Evolutionary conservation across 1,140 invertebrate species (phyloP), one percentile per base, ranked within the genome.

Genomic region (Charaxes varanes): DNA sequence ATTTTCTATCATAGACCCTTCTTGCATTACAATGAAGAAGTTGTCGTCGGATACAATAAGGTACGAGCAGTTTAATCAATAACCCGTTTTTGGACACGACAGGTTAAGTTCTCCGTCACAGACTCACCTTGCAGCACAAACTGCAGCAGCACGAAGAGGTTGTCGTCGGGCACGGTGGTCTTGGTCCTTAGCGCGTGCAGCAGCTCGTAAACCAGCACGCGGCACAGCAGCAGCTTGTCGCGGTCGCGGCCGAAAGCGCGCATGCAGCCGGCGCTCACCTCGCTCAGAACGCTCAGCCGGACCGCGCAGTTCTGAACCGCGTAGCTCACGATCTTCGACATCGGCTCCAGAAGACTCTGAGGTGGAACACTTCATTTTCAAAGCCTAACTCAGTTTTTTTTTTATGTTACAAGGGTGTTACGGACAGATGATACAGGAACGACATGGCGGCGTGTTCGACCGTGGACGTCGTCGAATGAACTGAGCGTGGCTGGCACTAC

Each of bases 171-270:
- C 52, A 99, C 91, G 6, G 91, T 91, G 3, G 90, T 92, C 85
- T 99, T 99, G 66, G 98, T 98, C 76, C 98, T 97, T 15, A 99
- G 87, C 0, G 95, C 96, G 71, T 98, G 96, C 14, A 99, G 90
- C 33, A 99, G 86, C 84, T 99, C 97, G 73, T 92, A 96, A 7
- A 98, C 93, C 16, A 97, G 90, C 45, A 94, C 93, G 31, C 97
- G 86, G 10, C 95, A 95, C 15, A 99, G 85, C 30, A 94, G 89
- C 53, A 96, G 86, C 80, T 97, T 98, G 80, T 99, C 98, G 31
- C 97, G 86, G 76, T 99, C 98, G 56, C 92, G 90, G 7, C 88
- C 90, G 65, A 98, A 97, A 8, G 91, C 93, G 55, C 94, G 87
- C 62, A 94, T 94, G 69, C 96, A 97, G 1, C 95, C 86, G 32